phyloP scores from a whole-genome alignment of 2,888 invertebrate genomes.

The Agrochola macilenta region DNA sequence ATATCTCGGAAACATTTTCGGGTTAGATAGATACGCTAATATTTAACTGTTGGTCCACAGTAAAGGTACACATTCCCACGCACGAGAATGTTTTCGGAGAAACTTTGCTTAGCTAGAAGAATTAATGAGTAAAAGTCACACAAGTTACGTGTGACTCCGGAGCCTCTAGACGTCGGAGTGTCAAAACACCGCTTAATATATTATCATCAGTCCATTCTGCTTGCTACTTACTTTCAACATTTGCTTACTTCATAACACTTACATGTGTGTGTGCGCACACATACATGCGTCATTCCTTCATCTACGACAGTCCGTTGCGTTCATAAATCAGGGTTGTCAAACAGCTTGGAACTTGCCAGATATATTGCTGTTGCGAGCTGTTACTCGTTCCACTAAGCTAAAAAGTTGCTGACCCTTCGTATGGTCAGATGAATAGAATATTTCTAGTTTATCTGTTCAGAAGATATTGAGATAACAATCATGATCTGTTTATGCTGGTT shows the following conservation, averaged over 20 bases:
- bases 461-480: background rate
- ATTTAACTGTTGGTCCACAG: background rate
- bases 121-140: conserved; percentile 35
- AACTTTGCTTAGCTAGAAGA: conserved; percentile 12
- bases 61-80: background rate
- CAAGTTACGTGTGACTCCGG: conserved; percentile 19
- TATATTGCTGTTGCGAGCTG: conserved; percentile 80
- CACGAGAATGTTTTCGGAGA: conserved; percentile 21
- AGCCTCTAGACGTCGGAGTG: conserved; percentile 23
- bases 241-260: conserved; percentile 39
- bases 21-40: background rate
- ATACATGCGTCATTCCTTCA: conserved; percentile 43
- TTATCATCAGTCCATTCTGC: conserved; percentile 36
- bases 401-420: conserved; percentile 61
- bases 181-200: conserved; percentile 55
- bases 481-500: background rate
- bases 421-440: conserved; percentile 28
- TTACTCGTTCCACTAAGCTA: conserved; percentile 65
- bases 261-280: conserved; percentile 38
- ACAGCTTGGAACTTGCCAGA: conserved; percentile 76
- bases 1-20: background rate
- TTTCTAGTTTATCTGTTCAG: conserved; percentile 15
- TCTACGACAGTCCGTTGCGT: conserved; percentile 61
- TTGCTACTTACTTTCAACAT: conserved; percentile 44
- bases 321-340: conserved; percentile 86